phyloP scores from a whole-genome alignment of 2,888 invertebrate genomes.

The Mythimna loreyi region DNA sequence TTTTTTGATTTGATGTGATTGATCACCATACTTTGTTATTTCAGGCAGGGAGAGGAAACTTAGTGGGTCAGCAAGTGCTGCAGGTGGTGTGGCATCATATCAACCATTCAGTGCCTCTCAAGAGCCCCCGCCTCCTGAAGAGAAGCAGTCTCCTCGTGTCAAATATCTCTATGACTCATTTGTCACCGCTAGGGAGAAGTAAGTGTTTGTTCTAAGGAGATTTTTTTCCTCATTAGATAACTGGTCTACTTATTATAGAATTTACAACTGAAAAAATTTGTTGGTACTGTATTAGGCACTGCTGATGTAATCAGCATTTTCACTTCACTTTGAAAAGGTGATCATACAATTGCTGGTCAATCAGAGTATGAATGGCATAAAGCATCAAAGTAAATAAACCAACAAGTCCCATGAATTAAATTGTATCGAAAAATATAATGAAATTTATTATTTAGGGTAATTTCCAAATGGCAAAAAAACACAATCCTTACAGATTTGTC shows the following conservation, averaged over 20 bases:
- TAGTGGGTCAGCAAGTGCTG: conserved; percentile 91
- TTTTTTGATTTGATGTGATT: neutral
- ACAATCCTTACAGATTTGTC: too few relatives aligned
- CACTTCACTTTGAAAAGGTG: too few relatives aligned
- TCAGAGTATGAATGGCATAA: too few relatives aligned
- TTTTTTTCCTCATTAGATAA: neutral
- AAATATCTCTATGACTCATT: conserved; percentile 91
- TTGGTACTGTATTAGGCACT: too few relatives aligned
- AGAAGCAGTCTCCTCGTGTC: conserved; percentile 92
- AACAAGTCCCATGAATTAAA: too few relatives aligned
- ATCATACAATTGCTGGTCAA: too few relatives aligned
- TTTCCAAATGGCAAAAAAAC: too few relatives aligned
- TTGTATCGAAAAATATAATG: too few relatives aligned
- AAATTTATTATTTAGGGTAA: too few relatives aligned
- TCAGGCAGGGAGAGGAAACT: conserved; percentile 94
- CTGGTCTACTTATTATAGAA: neutral
- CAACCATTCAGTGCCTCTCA: conserved; percentile 97
- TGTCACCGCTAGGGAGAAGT: conserved; percentile 88
- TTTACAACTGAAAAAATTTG: neutral
- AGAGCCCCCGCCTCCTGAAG: conserved; percentile 94
- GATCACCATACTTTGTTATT: conserved; percentile 34
- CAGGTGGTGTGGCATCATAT: conserved; percentile 95
- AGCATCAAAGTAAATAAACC: too few relatives aligned
- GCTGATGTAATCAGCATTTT: too few relatives aligned
- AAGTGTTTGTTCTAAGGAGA: conserved; percentile 60